Conservation (phyloP, 2,113 vertebrate genomes). For the Telmatochromis sp. region DNA sequence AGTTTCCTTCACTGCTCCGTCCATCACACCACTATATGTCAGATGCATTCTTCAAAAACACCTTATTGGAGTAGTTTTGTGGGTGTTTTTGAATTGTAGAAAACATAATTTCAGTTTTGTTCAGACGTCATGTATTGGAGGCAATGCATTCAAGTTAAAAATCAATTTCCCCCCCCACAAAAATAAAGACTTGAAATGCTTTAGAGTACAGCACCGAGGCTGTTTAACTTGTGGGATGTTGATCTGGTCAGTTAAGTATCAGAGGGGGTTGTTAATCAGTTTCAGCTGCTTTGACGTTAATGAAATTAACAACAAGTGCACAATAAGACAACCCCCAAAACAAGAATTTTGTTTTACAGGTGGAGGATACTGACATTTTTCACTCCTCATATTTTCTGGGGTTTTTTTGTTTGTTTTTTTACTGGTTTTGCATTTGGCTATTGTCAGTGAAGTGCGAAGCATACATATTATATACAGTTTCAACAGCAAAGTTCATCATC, state of each 20-base stretch:
- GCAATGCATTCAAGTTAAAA: neutral
- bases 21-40: neutral
- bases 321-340: neutral
- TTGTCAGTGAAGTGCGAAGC: neutral
- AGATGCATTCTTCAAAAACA: neutral
- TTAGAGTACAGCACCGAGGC: neutral
- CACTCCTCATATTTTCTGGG: neutral
- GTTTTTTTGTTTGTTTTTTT: accelerated
- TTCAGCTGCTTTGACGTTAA: neutral
- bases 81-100: neutral
- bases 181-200: neutral
- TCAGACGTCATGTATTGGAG: neutral
- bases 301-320: neutral
- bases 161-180: no score
- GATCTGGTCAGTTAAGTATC: neutral
- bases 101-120: neutral
- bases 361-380: neutral
- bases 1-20: no score
- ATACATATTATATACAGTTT: neutral
- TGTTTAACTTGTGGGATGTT: neutral
- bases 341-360: neutral
- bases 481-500: neutral
- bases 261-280: neutral
- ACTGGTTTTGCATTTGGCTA: neutral
- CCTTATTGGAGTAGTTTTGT: neutral